These are phyloP conservation scores for Tor tambroides DNA, from an alignment of 2,113 vertebrate genomes.

Conservation along the genomic window DNA sequence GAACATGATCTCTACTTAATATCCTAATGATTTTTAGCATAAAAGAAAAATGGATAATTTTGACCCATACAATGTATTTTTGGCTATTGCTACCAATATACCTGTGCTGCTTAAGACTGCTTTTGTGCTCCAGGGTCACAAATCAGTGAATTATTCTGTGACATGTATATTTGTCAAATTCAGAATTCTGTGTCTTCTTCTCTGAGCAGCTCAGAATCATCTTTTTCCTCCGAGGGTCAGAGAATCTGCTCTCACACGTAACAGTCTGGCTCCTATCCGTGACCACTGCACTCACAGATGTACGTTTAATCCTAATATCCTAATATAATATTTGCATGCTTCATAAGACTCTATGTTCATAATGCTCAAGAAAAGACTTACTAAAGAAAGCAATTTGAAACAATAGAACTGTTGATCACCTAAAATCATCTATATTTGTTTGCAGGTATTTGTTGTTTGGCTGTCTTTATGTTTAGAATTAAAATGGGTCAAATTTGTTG, in stretches of 20 bases:
- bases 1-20: no score
- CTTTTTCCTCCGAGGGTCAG: slow-evolving; percentile 69
- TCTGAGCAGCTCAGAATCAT: slow-evolving; percentile 73
- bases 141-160: not conserved
- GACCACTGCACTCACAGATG: slow-evolving; percentile 79
- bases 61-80: no score
- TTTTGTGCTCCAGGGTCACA: no score
- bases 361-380: not conserved
- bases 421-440: not conserved
- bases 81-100: no score
- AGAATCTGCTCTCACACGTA: slow-evolving; percentile 69
- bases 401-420: not conserved
- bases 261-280: slow-evolving; percentile 77
- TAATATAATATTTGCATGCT: not conserved
- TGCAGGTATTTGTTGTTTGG: not conserved
- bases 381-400: no score
- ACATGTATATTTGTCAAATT: not conserved
- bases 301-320: slow-evolving; percentile 67
- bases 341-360: not conserved
- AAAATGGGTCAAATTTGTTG: not conserved
- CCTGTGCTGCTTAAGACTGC: no score
- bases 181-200: not conserved
- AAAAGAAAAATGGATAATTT: no score
- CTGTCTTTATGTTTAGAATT: not conserved
- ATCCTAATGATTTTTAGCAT: no score